Conservation (phyloP, 2,888 invertebrate genomes). For the Eupithecia exiguata region DNA sequence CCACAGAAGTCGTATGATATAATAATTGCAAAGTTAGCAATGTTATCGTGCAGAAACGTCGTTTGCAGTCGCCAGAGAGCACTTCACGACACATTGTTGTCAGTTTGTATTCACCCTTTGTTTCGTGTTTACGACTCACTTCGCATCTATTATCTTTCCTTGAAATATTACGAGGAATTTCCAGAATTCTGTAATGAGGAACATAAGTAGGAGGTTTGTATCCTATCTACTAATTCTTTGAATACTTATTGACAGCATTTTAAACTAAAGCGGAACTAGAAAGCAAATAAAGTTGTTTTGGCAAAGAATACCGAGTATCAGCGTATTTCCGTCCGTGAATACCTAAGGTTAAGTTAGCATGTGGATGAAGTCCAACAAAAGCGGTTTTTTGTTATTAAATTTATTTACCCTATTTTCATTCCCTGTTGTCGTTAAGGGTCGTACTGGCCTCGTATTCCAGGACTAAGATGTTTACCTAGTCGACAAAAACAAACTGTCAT, state of each 20-base stretch:
- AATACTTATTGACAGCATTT: neutral
- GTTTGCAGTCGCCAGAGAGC: constrained; percentile 14
- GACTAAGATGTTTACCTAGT: neutral
- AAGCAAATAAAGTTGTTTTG: neutral
- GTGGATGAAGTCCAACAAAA: neutral
- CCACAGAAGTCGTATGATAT: neutral
- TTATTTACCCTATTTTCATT: neutral
- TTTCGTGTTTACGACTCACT: constrained; percentile 18
- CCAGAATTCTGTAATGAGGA: neutral
- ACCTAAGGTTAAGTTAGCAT: too few relatives aligned
- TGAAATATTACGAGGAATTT: neutral
- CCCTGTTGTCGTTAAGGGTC: neutral
- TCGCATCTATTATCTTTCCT: constrained; percentile 4
- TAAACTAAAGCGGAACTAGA: neutral
- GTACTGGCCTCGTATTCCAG: neutral
- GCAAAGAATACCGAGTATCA: neutral
- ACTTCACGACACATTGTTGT: constrained; percentile 22
- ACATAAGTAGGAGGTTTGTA: neutral
- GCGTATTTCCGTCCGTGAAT: neutral
- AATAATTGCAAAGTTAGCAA: neutral
- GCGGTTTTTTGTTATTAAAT: neutral
- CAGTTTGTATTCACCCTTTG: constrained; percentile 23
- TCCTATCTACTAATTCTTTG: neutral
- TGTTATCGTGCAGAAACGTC: neutral
- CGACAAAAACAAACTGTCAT: neutral